These are phyloP conservation scores for Pterostichus madidus DNA, from an alignment of 2,888 invertebrate genomes.

Conservation along the genomic window DNA sequence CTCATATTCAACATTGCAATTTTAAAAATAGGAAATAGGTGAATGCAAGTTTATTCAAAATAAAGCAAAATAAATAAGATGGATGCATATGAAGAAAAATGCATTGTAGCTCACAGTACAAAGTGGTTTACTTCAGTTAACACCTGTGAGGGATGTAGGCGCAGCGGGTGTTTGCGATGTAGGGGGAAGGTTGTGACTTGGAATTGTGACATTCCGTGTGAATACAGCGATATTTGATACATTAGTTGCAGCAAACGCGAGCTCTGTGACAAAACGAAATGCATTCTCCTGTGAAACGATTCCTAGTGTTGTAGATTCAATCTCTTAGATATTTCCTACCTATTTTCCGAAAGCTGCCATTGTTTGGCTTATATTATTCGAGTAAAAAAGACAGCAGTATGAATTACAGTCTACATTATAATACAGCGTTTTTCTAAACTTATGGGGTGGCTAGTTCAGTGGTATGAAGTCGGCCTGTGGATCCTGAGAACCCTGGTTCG, in stretches of 20 bases:
- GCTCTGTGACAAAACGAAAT: neutral
- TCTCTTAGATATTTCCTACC: conserved; percentile 2
- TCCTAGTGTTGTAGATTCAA: neutral
- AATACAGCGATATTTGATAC: conserved; percentile 22
- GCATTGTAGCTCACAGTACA: neutral
- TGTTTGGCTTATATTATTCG: too few species aligned
- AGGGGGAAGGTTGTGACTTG: neutral
- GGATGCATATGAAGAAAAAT: neutral
- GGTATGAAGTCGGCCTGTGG: too few species aligned
- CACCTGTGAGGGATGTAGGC: neutral
- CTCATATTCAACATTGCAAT: too few species aligned
- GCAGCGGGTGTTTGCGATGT: conserved; percentile 2
- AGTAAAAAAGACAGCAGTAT: too few species aligned
- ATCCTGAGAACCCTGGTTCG: too few species aligned
- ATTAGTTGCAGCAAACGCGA: conserved; percentile 11
- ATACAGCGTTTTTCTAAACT: too few species aligned
- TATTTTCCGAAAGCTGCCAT: neutral
- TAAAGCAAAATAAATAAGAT: neutral
- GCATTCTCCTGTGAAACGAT: conserved; percentile 22
- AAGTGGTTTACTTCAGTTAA: neutral
- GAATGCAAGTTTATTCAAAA: too few species aligned
- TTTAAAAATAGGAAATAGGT: too few species aligned
- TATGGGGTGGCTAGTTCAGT: too few species aligned
- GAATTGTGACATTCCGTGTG: neutral
- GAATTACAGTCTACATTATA: too few species aligned